A percentile compares a stretch with the other conserved stretches of the same genome.
These are phyloP conservation scores for Gobius niger DNA, from an alignment of 2,113 vertebrate species.

Conservation along the genomic window DNA sequence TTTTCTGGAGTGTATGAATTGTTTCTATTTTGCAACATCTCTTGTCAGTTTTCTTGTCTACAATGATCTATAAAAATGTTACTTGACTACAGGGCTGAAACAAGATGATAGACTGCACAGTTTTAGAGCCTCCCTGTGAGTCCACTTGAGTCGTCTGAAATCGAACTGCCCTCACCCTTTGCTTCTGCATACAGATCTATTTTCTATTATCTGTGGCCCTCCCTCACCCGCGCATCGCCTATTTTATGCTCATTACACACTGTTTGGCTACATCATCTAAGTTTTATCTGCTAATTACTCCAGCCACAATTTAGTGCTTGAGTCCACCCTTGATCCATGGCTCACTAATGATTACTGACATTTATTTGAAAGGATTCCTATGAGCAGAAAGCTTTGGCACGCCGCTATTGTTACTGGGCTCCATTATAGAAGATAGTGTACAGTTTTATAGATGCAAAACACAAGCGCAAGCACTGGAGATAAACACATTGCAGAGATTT, in stretches of 20 bases:
- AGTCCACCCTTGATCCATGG: conserved; percentile 49
- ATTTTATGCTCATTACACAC: conserved; percentile 45
- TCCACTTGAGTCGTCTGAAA: neutral
- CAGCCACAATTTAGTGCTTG: conserved; percentile 45
- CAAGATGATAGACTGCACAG: neutral
- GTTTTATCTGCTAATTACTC: conserved; percentile 61
- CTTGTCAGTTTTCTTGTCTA: too few species aligned
- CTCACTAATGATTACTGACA: conserved; percentile 59
- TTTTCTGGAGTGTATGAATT: too few species aligned
- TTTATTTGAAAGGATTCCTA: conserved; percentile 18
- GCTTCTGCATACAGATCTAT: neutral
- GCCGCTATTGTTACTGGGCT: neutral
- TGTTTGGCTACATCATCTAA: conserved; percentile 38
- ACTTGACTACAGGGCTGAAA: too few species aligned
- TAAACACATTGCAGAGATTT: too few species aligned
- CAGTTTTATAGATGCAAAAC: neutral
- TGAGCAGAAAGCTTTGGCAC: neutral
- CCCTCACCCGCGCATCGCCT: conserved; percentile 21
- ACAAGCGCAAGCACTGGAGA: too few species aligned
- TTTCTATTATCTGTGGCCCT: neutral
- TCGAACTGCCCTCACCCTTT: neutral
- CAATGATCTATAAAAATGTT: too few species aligned
- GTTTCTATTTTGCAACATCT: too few species aligned
- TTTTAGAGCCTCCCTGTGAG: neutral
- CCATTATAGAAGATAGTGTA: neutral